Conservation (phyloP, 2,113 vertebrate species). For the Mustelus asterias region DNA sequence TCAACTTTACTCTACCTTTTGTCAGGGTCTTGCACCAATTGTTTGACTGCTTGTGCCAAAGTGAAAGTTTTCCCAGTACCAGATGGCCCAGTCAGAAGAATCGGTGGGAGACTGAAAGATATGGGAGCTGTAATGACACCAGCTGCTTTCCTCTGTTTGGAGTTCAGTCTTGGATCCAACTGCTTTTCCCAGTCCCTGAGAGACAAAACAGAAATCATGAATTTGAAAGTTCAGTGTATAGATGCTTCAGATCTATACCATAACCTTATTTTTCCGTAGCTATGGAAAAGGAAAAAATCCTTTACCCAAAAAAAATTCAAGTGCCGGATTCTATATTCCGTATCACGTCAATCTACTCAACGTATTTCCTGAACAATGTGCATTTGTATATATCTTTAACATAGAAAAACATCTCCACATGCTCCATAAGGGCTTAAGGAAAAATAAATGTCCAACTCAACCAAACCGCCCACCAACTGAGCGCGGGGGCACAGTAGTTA, state of each 20-base stretch:
- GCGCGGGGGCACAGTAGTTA: no score
- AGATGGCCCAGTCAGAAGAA: conserved; percentile 39
- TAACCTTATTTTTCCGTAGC: neutral
- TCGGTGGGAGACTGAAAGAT: conserved; percentile 36
- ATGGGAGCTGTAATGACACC: conserved; percentile 30
- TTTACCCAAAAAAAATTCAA: neutral
- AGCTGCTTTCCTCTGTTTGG: conserved; percentile 38
- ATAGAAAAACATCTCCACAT: neutral
- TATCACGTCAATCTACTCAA: neutral
- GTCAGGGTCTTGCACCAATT: conserved; percentile 35
- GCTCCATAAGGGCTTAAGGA: neutral
- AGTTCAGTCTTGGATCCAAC: conserved; percentile 37
- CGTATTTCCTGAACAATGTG: neutral
- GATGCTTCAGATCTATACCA: neutral
- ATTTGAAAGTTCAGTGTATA: neutral
- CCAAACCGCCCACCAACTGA: no score
- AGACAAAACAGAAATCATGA: neutral
- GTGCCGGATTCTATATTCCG: neutral
- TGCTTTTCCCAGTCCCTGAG: conserved; percentile 36
- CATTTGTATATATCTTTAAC: neutral
- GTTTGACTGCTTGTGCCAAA: conserved; percentile 29
- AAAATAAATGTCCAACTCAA: neutral
- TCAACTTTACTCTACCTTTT: conserved; percentile 34
- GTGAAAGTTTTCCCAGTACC: conserved; percentile 41
- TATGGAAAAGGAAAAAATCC: neutral